A percentile compares a stretch with the other conserved stretches of the same genome.
Conservation (phyloP, 1,140 invertebrate genomes). For the Battus philenor region DNA sequence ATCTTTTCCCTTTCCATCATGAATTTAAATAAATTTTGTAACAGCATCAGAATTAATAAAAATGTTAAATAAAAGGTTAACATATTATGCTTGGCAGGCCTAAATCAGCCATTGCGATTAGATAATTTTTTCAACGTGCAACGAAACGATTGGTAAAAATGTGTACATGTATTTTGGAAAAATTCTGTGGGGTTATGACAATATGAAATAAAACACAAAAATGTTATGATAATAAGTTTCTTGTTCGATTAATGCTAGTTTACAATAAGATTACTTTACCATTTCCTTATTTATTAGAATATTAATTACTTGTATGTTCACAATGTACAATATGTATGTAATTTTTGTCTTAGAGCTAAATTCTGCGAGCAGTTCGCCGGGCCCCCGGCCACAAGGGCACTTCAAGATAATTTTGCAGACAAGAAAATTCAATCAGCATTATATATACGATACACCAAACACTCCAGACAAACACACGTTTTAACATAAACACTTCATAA, state of each 20-base stretch:
- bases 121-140: no score
- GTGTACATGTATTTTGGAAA: no score
- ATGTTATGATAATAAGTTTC: slow-evolving; percentile 75
- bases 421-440: slow-evolving; percentile 21
- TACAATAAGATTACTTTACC: slow-evolving; percentile 73
- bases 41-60: no score
- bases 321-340: slow-evolving; percentile 72
- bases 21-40: no score
- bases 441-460: slow-evolving; percentile 21
- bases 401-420: slow-evolving; percentile 53
- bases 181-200: neutral
- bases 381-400: slow-evolving; percentile 67
- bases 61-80: no score
- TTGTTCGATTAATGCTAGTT: slow-evolving; percentile 72
- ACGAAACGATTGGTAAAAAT: no score
- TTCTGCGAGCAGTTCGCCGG: slow-evolving; percentile 64
- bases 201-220: slow-evolving; percentile 54
- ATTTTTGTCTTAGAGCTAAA: slow-evolving; percentile 53
- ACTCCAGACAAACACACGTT: slow-evolving; percentile 16
- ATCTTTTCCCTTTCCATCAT: no score
- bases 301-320: slow-evolving; percentile 72
- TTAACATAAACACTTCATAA: neutral
- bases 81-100: no score
- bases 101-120: no score
- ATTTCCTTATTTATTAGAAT: slow-evolving; percentile 55